These are phyloP conservation scores for Thereva unica DNA, from an alignment of 2,888 invertebrate genomes.

Conservation along the genomic window DNA sequence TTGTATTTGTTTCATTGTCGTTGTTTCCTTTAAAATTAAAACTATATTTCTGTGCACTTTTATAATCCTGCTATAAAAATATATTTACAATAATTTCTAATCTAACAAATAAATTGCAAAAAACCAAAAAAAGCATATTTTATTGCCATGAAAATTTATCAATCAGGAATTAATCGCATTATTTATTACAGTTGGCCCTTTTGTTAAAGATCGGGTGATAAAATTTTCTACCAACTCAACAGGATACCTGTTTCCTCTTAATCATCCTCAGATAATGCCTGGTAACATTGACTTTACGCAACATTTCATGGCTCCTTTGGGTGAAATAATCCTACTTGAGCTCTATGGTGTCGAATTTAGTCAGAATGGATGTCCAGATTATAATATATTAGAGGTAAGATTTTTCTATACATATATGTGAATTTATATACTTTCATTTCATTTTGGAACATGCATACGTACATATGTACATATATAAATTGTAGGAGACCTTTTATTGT, in stretches of 20 bases:
- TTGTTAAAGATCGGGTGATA: constrained; percentile 59
- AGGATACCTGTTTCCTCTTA: constrained; percentile 63
- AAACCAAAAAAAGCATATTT: no score
- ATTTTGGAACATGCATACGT: neutral
- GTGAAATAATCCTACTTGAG: constrained; percentile 61
- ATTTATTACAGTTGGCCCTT: constrained; percentile 48
- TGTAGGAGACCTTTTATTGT: no score
- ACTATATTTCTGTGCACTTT: no score
- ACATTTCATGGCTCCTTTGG: constrained; percentile 64
- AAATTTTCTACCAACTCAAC: constrained; percentile 57
- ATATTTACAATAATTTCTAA: no score
- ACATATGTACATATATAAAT: no score
- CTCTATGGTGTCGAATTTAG: constrained; percentile 59
- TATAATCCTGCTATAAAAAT: no score
- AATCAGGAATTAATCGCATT: no score
- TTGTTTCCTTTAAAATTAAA: no score
- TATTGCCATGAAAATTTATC: no score
- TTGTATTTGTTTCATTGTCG: neutral
- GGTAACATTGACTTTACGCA: constrained; percentile 62
- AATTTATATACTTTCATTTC: constrained; percentile 6
- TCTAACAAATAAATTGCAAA: no score
- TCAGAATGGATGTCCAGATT: constrained; percentile 58
- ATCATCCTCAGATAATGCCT: constrained; percentile 64
- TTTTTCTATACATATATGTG: constrained; percentile 2
- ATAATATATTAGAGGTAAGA: constrained; percentile 62